These are phyloP conservation scores for Drosophila subobscura DNA, from an alignment of 1,140 invertebrate genomes.

Conservation along the genomic window DNA sequence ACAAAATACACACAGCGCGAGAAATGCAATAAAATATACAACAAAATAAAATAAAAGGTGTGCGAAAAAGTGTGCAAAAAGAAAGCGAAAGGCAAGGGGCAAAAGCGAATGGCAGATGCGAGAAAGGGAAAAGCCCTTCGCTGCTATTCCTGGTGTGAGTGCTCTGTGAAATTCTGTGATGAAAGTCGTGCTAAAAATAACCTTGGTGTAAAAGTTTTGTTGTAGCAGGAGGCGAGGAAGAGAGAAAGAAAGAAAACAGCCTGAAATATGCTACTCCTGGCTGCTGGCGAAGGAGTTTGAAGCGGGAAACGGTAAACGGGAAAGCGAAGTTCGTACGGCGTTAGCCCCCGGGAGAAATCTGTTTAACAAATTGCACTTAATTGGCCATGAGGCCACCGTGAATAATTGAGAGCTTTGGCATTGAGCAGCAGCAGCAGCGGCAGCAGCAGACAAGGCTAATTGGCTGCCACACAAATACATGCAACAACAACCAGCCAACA, in stretches of 20 bases:
- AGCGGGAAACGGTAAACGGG: slow-evolving; percentile 15
- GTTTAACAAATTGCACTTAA: slow-evolving; percentile 31
- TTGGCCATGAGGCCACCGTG: slow-evolving; percentile 30
- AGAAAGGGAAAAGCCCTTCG: too few relatives aligned
- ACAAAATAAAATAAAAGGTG: not conserved
- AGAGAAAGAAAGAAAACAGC: slow-evolving; percentile 2
- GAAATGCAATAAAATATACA: slow-evolving; percentile 7
- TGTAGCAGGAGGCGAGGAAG: slow-evolving; percentile 27
- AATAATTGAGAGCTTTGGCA: slow-evolving; percentile 41
- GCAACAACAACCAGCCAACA: slow-evolving; percentile 5
- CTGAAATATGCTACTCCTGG: slow-evolving; percentile 16
- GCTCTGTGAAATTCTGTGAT: slow-evolving; percentile 34
- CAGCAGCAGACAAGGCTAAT: slow-evolving; percentile 34
- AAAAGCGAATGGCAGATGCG: slow-evolving; percentile 34
- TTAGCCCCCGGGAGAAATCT: not conserved
- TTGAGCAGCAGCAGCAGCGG: slow-evolving; percentile 23
- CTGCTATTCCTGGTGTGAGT: too few relatives aligned
- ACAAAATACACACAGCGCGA: slow-evolving; percentile 1
- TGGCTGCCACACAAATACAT: not conserved
- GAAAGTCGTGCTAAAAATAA: slow-evolving; percentile 53
- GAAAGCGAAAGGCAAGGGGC: slow-evolving; percentile 18
- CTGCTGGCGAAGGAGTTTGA: slow-evolving; percentile 14
- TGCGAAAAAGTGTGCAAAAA: slow-evolving; percentile 10
- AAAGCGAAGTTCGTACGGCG: slow-evolving; percentile 7
- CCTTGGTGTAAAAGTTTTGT: slow-evolving; percentile 50